phyloP scores from a whole-genome alignment of 2,888 invertebrate genomes.

The Campoplex nolae region DNA sequence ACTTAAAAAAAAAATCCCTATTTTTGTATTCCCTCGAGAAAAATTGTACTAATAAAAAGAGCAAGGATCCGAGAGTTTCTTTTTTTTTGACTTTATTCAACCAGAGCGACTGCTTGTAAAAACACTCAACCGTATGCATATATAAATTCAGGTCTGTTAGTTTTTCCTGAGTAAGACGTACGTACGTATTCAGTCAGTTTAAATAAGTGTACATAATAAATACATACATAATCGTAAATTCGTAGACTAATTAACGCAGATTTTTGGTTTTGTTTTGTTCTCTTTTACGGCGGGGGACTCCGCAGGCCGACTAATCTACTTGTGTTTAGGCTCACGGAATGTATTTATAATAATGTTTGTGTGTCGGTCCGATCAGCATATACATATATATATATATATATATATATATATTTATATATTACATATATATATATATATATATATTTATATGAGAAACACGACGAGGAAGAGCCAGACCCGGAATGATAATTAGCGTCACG shows the following conservation, averaged over 20 bases:
- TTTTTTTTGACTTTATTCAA: not conserved
- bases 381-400: slow-evolving; percentile 14
- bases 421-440: slow-evolving; percentile 19
- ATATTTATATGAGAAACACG: slow-evolving; percentile 34
- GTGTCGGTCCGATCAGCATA: slow-evolving; percentile 37
- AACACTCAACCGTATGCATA: not conserved
- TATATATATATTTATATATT: slow-evolving; percentile 25
- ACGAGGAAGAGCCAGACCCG: slow-evolving; percentile 63
- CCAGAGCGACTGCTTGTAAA: not conserved
- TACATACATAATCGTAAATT: slow-evolving; percentile 57
- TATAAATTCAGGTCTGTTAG: not conserved
- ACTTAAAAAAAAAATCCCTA: slow-evolving; percentile 5
- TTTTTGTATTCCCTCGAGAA: slow-evolving; percentile 30
- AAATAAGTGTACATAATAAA: slow-evolving; percentile 33
- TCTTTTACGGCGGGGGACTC: slow-evolving; percentile 19
- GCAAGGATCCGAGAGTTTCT: not conserved
- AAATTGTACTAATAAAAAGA: slow-evolving; percentile 30
- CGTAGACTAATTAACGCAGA: slow-evolving; percentile 58
- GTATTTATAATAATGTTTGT: slow-evolving; percentile 62
- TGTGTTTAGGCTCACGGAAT: slow-evolving; percentile 59
- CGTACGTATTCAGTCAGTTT: slow-evolving; percentile 39
- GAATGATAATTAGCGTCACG: slow-evolving; percentile 75
- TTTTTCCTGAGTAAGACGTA: slow-evolving; percentile 53
- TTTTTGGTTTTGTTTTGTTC: slow-evolving; percentile 41
- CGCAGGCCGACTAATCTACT: slow-evolving; percentile 49